Evolutionary conservation across 2,888 invertebrate genomes (phyloP).

Genomic region (Philopedon plagiatum): DNA sequence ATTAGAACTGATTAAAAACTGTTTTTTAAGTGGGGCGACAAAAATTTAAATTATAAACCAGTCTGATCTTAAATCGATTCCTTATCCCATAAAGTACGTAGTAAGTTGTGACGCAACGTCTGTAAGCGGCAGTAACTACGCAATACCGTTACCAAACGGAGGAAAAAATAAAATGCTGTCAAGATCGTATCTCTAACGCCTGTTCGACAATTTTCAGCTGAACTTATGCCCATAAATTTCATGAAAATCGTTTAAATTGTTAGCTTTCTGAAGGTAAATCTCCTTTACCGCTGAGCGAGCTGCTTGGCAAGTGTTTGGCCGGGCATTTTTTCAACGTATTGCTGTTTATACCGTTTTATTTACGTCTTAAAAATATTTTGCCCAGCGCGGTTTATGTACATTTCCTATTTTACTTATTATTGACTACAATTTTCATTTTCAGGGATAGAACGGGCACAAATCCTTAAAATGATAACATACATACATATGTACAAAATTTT

Average conservation of each 20-base stretch:
- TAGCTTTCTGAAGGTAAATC: constrained; percentile 2
- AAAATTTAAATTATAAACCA: no score
- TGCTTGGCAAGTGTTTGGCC: neutral
- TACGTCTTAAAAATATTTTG: no score
- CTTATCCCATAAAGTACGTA: neutral
- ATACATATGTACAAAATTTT: no score
- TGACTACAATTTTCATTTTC: no score
- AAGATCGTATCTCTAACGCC: constrained; percentile 26
- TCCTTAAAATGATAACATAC: no score
- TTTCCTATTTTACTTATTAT: no score
- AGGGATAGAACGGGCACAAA: no score
- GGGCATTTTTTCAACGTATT: neutral
- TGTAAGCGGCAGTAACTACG: neutral
- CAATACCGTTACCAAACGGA: constrained; percentile 20
- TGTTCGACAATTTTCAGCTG: constrained; percentile 30
- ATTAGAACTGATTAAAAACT: no score
- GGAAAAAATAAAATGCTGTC: constrained; percentile 25
- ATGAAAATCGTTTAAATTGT: constrained; percentile 31
- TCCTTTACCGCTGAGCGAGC: neutral
- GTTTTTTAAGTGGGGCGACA: no score
- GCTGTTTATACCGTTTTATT: no score
- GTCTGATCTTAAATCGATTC: no score
- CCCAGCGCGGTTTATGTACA: no score
- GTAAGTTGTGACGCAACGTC: constrained; percentile 7
- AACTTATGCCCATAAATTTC: constrained; percentile 28